Base-by-base conservation (phyloP, 2,888 invertebrate species). In the Acanthosepion pharaonis region DNA sequence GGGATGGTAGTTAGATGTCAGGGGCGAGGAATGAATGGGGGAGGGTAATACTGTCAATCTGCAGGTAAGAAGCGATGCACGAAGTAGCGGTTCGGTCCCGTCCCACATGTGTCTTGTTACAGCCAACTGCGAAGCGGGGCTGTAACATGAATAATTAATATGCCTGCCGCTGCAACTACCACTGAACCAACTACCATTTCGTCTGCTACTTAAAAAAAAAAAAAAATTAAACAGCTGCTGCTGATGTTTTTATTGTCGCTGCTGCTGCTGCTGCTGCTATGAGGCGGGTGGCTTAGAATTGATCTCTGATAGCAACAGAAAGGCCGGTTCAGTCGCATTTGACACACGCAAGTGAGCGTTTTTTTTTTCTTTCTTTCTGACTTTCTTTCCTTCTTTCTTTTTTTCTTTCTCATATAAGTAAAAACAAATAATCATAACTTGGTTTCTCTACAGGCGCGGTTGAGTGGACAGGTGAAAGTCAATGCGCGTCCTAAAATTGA, bases 321-420 rank as follows among this genome's bases (percentile, higher is more conserved):
- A 59, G 59, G 25, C 23, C 59, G 59, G 59, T 59, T 59, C 59
- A 23, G 23, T 23, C 59, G 11, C 23, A 78, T 78, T 78, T 78
- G n/a, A 78, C 78, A n/a, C n/a, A 28, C 28, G 15, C 28, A 78
- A 78, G 18, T 78, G n/a, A n/a, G 28, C 78, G n/a, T 1, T 18
- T n/a, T n/a, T 55, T 92, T 92, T 95, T 92, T 94, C 93, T 95
- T 92, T 94, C 95, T 95, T 94, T 95, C 95, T 94, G 33, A 94
- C 95, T 94, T 94, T 92, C 92, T 94, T 51, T 94, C 94, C 93
- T 78, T 95, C 93, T 94, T 48, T 93, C 95, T 93, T 93, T 94
- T 94, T 92, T 93, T 93, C 95, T 95, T 94, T 95, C 94, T 95
- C 95, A 51, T 15, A 51, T 15, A 51, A 51, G 15, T 51, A 51